A percentile compares a stretch with the other conserved stretches of the same genome.
These are phyloP conservation scores for Eulemur macaco DNA, from an alignment of 2,113 vertebrate genomes.

Conservation along the genomic window DNA sequence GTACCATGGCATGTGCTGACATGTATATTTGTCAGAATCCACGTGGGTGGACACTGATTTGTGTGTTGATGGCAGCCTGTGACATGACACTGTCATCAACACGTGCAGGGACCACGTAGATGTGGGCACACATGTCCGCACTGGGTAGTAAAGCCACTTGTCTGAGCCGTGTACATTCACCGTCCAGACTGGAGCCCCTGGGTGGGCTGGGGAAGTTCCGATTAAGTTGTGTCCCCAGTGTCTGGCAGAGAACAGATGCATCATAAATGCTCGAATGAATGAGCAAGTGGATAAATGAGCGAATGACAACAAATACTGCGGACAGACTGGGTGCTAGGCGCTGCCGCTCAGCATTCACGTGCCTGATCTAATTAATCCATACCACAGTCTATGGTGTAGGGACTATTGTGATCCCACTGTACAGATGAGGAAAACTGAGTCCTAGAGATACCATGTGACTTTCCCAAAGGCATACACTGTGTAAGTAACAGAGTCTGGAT, in stretches of 20 bases:
- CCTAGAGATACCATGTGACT: not conserved
- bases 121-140: not conserved
- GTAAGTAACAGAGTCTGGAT: not conserved
- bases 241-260: not conserved
- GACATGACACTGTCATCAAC: not conserved
- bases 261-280: not conserved
- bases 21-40: not conserved
- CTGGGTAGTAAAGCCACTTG: not conserved
- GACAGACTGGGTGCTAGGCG: too few species aligned
- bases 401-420: not conserved
- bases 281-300: not conserved
- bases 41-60: not conserved
- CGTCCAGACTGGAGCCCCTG: not conserved
- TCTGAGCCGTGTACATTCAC: not conserved
- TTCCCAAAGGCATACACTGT: not conserved
- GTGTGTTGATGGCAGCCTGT: not conserved
- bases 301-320: not conserved
- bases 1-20: not conserved
- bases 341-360: not conserved
- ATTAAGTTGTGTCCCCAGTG: not conserved
- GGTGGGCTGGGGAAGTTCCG: not conserved
- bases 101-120: accelerated
- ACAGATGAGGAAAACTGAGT: not conserved
- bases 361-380: not conserved
- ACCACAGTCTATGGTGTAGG: not conserved